Evolutionary conservation across 2,888 invertebrate species (phyloP).

Genomic region (Sinopyrophorus schimmeli): DNA sequence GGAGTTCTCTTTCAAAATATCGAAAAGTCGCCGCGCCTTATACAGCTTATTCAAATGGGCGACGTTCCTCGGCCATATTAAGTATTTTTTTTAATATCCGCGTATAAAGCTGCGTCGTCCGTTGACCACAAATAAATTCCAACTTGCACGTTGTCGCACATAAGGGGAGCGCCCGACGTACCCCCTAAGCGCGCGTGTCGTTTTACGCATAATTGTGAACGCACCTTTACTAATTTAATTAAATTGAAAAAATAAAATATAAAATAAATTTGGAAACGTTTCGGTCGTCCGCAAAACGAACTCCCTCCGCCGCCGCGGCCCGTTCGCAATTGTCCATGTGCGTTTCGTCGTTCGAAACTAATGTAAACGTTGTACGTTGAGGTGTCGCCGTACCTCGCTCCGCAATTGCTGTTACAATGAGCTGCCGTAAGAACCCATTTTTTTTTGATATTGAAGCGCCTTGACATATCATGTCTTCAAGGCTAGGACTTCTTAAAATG

Average conservation of each 20-base stretch:
- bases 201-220: not conserved
- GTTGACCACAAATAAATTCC: not conserved
- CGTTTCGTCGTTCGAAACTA: not conserved
- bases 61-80: no score
- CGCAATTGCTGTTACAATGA: not conserved
- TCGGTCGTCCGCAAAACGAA: not conserved
- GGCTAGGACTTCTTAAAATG: not conserved
- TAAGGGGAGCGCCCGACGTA: not conserved
- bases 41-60: no score
- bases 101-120: not conserved
- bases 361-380: not conserved
- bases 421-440: slow-evolving; percentile 5
- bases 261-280: not conserved
- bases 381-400: not conserved
- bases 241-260: not conserved
- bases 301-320: not conserved
- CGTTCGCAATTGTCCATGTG: not conserved
- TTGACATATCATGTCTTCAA: slow-evolving; percentile 1
- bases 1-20: no score
- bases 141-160: slow-evolving; percentile 1
- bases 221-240: not conserved
- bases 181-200: not conserved
- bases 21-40: no score
- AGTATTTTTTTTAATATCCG: no score
- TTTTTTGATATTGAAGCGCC: not conserved